Evolutionary conservation across 2,797 vertebrate species (phyloP).

Genomic region (Morus bassanus): DNA sequence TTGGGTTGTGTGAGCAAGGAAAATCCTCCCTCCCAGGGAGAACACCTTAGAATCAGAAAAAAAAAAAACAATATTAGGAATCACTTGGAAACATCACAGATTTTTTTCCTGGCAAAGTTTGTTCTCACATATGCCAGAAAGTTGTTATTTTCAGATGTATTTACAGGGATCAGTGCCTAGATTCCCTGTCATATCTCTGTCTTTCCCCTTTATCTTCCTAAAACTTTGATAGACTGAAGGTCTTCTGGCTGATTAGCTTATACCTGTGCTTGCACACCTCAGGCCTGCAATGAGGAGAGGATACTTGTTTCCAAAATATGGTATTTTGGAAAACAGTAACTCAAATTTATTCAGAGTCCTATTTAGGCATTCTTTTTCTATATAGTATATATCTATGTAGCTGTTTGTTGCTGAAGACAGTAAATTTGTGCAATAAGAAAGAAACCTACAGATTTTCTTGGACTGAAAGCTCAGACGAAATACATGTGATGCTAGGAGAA

Average conservation of each 20-base stretch:
- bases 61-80: background rate
- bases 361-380: background rate
- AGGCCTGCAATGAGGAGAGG: background rate
- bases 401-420: background rate
- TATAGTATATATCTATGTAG: background rate
- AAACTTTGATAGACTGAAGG: constrained; percentile 45
- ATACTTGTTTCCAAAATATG: background rate
- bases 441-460: background rate
- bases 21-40: background rate
- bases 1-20: background rate
- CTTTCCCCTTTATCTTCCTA: constrained; percentile 53
- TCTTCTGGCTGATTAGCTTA: constrained; percentile 26
- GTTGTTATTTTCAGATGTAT: constrained; percentile 57
- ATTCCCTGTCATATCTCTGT: constrained; percentile 45
- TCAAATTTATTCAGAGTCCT: background rate
- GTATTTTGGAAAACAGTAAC: background rate
- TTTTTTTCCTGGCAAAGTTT: constrained; percentile 24
- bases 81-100: background rate
- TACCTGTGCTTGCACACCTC: background rate
- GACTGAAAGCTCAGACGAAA: background rate
- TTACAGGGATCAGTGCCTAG: constrained; percentile 41
- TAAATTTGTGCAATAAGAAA: background rate
- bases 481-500: background rate
- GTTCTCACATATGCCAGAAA: constrained; percentile 25
- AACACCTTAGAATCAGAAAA: background rate